Evolutionary conservation across 2,797 vertebrate species (phyloP).

Genomic region (Scarus forsteni): DNA sequence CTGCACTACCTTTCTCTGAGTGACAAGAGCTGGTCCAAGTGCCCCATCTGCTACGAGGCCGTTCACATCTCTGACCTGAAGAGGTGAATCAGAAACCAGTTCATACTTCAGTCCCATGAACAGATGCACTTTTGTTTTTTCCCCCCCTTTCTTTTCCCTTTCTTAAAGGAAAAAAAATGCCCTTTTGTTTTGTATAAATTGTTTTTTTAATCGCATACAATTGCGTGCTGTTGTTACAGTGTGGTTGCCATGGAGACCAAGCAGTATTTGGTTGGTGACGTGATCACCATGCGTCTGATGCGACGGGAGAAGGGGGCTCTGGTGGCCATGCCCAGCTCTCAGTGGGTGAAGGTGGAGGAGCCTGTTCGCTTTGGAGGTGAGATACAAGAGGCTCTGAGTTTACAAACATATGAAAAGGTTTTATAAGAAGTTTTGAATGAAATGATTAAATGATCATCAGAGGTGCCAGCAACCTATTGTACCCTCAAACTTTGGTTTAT

Average conservation of each 20-base stretch:
- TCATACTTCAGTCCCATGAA: too few relatives aligned
- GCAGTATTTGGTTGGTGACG: constrained; percentile 92
- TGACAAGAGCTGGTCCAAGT: constrained; percentile 97
- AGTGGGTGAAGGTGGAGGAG: constrained; percentile 94
- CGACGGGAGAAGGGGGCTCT: constrained; percentile 93
- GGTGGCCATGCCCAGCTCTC: constrained; percentile 94
- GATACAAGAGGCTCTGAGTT: background rate
- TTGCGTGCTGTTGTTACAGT: constrained; percentile 74
- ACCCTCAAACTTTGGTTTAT: too few relatives aligned
- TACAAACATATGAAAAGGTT: background rate
- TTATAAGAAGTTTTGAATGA: too few relatives aligned
- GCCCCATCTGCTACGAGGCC: constrained; percentile 97
- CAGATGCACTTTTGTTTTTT: too few relatives aligned
- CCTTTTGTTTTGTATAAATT: background rate
- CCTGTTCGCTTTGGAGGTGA: constrained; percentile 93
- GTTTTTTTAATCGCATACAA: background rate
- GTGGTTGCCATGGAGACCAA: constrained; percentile 96
- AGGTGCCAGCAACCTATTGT: too few relatives aligned
- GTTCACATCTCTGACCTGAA: constrained; percentile 94
- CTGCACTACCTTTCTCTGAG: constrained; percentile 96
- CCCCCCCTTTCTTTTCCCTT: too few relatives aligned
- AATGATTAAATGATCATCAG: too few relatives aligned
- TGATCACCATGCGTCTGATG: constrained; percentile 97
- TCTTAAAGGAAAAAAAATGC: too few relatives aligned
- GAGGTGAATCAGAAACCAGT: constrained; percentile 82